Evolutionary conservation across 2,888 invertebrate genomes (phyloP), one percentile per base, ranked within the genome.

Genomic region (Agonopterix arenella): DNA sequence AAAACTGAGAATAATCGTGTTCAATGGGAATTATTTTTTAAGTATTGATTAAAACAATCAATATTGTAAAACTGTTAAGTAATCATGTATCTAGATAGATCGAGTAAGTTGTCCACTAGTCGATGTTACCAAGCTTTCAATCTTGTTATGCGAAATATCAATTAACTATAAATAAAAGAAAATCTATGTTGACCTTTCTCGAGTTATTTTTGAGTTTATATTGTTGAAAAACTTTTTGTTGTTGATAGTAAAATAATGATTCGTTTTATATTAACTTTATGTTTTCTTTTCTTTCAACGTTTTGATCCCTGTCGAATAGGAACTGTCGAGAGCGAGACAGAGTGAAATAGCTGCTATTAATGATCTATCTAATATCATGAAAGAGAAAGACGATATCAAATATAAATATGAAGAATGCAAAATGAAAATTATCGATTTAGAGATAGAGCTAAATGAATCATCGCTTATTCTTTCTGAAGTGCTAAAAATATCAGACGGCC

Each of bases 21-120:
- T 88, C 86, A 84, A 78, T 75, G 82, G 84, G 79, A 79, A 76
- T 83, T 83, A 84, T 80, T 83, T 84, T 80, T 83, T 84, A 86
- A 84, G 84, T 82, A 83, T 71, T 74, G 68, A 75, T 75, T 70
- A 70, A 71, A 65, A 68, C 62, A 66, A 67, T 68, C 72, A 77
- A 76, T 75, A 80, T 78, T 85, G 82, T 86, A 82, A 84, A 84
- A 84, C 84, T 83, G 82, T 84, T 88, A 84, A 83, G 80, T 78
- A 80, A 78, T 77, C 81, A 81, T 88, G 82, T 86, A 85, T 80
- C 73, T 84, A 84, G 79, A 77, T 85, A 84, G 83, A 78, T 70
- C 68, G 72, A 79, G 81, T 85, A 84, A 82, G 81, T 64, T 84
- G 84, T 84, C 86, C 86, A 83, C 74, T 84, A 85, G 83, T 78